These are phyloP conservation scores for Mamestra brassicae DNA, from an alignment of 2,888 invertebrate genomes.

Conservation along the genomic window DNA sequence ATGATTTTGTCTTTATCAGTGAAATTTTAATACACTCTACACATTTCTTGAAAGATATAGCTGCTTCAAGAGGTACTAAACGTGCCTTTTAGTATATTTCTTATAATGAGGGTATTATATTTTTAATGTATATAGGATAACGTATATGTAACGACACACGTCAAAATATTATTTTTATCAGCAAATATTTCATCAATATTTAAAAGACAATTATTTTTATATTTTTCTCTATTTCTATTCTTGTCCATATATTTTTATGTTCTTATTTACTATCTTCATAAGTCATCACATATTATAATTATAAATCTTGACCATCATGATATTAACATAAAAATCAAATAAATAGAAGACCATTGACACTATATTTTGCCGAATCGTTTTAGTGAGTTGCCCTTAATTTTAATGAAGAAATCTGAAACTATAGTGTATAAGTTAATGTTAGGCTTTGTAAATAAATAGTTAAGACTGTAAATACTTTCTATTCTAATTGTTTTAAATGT, in stretches of 20 bases:
- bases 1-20: conserved; percentile 31
- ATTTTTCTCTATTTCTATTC: conserved; percentile 41
- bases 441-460: conserved; percentile 73
- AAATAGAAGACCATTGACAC: conserved; percentile 22
- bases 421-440: conserved; percentile 59
- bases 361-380: conserved; percentile 46
- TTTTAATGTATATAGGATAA: conserved; percentile 80
- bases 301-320: conserved; percentile 36
- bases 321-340: conserved; percentile 28
- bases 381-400: conserved; percentile 58
- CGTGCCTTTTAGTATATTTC: conserved; percentile 86
- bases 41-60: conserved; percentile 52
- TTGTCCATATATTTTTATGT: conserved; percentile 36
- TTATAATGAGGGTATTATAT: conserved; percentile 85
- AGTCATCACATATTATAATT: conserved; percentile 3
- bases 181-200: conserved; percentile 44
- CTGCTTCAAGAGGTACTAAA: conserved; percentile 85
- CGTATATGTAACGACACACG: conserved; percentile 45
- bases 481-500: conserved; percentile 60
- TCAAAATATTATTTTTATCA: conserved; percentile 40
- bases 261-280: conserved; percentile 22
- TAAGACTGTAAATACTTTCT: conserved; percentile 76
- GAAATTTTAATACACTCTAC: conserved; percentile 52
- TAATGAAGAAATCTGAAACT: conserved; percentile 64
- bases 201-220: conserved; percentile 53